A percentile compares a stretch with the other conserved stretches of the same genome.
phyloP scores from a whole-genome alignment of 2,888 invertebrate species.

The Onthophagus sagittarius region DNA sequence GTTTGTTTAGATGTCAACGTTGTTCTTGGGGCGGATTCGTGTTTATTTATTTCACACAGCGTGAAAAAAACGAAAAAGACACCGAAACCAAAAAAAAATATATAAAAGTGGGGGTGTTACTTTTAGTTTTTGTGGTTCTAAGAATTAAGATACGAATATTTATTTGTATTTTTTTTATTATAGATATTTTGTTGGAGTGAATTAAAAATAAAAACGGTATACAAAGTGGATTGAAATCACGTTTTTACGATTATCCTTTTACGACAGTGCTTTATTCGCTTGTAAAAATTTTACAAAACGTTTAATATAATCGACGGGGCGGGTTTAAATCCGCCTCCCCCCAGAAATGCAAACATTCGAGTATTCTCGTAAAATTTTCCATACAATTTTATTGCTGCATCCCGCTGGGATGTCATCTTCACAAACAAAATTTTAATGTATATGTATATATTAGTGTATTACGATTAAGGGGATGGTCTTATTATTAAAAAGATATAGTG shows the following conservation, averaged over 20 bases:
- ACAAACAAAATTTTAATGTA: conserved; percentile 19
- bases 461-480: no score
- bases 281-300: conserved; percentile 11
- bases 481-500: no score
- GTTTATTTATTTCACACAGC: not conserved
- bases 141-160: no score
- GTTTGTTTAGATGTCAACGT: not conserved
- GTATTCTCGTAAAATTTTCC: not conserved
- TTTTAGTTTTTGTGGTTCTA: no score
- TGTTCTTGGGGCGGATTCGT: not conserved
- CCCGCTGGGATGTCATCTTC: conserved; percentile 7
- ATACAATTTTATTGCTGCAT: conserved; percentile 1
- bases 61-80: not conserved
- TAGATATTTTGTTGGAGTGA: not conserved
- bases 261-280: conserved; percentile 2
- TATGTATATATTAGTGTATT: no score
- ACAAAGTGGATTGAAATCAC: not conserved
- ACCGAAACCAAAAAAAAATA: not conserved
- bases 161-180: no score
- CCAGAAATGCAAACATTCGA: not conserved
- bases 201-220: not conserved
- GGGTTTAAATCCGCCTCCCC: not conserved
- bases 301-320: conserved; percentile 5
- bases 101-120: no score
- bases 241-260: conserved; percentile 8